Base-by-base conservation (phyloP, 1,140 invertebrate genomes). In the Stratiolaelaps scimitus region DNA sequence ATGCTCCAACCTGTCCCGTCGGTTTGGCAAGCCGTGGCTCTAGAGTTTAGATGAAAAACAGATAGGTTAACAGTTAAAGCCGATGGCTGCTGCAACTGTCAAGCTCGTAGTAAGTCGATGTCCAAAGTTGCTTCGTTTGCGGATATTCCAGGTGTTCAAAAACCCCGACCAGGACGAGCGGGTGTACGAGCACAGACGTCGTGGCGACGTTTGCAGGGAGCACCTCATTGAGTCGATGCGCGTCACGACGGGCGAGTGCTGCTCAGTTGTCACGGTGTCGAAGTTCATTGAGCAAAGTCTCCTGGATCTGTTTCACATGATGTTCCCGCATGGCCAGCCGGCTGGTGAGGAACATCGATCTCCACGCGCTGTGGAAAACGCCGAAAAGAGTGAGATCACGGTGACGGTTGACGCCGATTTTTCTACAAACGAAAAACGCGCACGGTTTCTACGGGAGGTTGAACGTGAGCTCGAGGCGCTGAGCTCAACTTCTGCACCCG, bases 281-380 rank as follows among this genome's bases (percentile, higher is more conserved):
- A 60, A 60, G 20, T 60, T 60, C 53, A 60, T 60, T 23, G 53
- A 60, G 26, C 53, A 60, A 23, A 60, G 53, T 26, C 53, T 60
- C 15, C 53, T 60, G 1, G 53, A 60, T 26, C 53, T 60, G 26
- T 23, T 29, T 10, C 34, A 60, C 53, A 60, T 60, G 53, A 60
- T 60, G 15, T 60, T 60, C 23, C 53, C 53, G 26, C 34, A 10
- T 40, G 15, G 15, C 15, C 17, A 26, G 23, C n/a, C 53, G 1
- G 53, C 23, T 10, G n/a, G 13, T 26, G 15, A 10, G 13, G 20
- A 2, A 29, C 53, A 60, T 60, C 53, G 6, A 17, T 15, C 53
- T 1, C 53, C 53, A 60, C 53, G 10, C 13, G 34, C 15, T 17
- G 23, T 26, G 53, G 53, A 60, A 10, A 26, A 60, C 23, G 13